Percentiles rank a stretch among this genome's conserved stretches.
phyloP scores from a whole-genome alignment of 2,888 invertebrate genomes.

The Idaea dimidiata region DNA sequence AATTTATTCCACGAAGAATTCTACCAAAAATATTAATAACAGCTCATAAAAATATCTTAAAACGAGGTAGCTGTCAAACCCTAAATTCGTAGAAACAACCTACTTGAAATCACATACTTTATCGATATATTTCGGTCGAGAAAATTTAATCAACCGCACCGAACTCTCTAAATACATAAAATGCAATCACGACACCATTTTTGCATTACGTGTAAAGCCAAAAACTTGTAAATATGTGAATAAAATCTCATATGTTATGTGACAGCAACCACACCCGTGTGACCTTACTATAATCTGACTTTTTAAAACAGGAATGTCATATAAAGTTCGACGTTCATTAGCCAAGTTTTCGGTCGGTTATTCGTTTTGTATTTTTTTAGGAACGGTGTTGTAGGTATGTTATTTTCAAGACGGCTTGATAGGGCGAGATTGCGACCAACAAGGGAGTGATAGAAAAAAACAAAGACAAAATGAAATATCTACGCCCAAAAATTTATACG shows the following conservation, averaged over 20 bases:
- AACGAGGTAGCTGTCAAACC: conserved; percentile 27
- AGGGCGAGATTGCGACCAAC: conserved; percentile 66
- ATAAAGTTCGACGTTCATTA: conserved; percentile 67
- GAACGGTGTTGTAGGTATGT: conserved; percentile 52
- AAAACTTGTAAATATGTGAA: conserved; percentile 57
- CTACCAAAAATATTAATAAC: not conserved
- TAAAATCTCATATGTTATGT: conserved; percentile 67
- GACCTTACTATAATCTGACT: conserved; percentile 52
- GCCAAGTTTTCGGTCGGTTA: conserved; percentile 48
- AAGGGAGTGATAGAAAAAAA: conserved; percentile 59
- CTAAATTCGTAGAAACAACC: conserved; percentile 35
- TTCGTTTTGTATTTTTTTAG: conserved; percentile 59
- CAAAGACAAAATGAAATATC: not conserved
- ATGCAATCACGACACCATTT: conserved; percentile 70
- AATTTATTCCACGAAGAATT: not conserved
- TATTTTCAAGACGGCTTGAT: conserved; percentile 65
- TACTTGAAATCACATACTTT: conserved; percentile 36
- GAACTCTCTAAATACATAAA: conserved; percentile 59
- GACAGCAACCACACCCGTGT: conserved; percentile 54
- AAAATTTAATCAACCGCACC: conserved; percentile 62
- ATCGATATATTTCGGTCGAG: conserved; percentile 45
- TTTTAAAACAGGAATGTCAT: conserved; percentile 52
- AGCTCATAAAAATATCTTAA: conserved; percentile 29
- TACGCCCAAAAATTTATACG: not conserved
- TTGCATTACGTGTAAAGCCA: conserved; percentile 62